These are phyloP conservation scores for Cerastoderma edule DNA, from an alignment of 2,888 invertebrate genomes.

Conservation along the genomic window DNA sequence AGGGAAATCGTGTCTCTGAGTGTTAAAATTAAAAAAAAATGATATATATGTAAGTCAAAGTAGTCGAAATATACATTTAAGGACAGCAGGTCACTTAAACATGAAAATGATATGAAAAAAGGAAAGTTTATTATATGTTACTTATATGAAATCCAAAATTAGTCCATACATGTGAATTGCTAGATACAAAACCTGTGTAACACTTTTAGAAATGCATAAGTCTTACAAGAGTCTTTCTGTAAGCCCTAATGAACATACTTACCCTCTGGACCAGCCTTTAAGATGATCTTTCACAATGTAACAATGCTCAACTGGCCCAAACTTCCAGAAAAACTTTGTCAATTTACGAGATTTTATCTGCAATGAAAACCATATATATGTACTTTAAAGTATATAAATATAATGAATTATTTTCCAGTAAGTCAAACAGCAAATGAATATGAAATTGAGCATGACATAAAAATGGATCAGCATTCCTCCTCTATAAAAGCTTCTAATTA, in stretches of 20 bases:
- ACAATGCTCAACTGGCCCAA: conserved; percentile 61
- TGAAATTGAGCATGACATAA: too few relatives aligned
- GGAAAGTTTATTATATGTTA: background rate
- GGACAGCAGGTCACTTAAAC: too few relatives aligned
- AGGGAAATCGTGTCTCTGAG: too few relatives aligned
- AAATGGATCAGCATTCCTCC: too few relatives aligned
- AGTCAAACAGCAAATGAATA: too few relatives aligned
- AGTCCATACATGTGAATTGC: background rate
- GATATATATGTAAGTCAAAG: too few relatives aligned
- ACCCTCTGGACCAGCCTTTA: conserved; percentile 66
- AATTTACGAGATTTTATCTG: conserved; percentile 57
- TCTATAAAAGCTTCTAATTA: too few relatives aligned
- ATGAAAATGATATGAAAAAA: background rate
- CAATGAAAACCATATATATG: conserved; percentile 18
- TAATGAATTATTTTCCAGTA: background rate
- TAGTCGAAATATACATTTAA: too few relatives aligned
- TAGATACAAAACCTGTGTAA: too few relatives aligned
- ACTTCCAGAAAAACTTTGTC: conserved; percentile 62
- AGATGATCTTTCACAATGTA: conserved; percentile 66
- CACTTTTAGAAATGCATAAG: background rate
- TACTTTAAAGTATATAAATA: background rate
- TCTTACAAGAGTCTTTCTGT: too few relatives aligned
- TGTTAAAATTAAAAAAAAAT: too few relatives aligned
- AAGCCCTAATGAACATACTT: conserved; percentile 1
- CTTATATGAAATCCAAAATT: background rate